Evolutionary conservation across 2,888 invertebrate species (phyloP), one percentile per base, ranked within the genome.

Genomic region (Buathra laborator): DNA sequence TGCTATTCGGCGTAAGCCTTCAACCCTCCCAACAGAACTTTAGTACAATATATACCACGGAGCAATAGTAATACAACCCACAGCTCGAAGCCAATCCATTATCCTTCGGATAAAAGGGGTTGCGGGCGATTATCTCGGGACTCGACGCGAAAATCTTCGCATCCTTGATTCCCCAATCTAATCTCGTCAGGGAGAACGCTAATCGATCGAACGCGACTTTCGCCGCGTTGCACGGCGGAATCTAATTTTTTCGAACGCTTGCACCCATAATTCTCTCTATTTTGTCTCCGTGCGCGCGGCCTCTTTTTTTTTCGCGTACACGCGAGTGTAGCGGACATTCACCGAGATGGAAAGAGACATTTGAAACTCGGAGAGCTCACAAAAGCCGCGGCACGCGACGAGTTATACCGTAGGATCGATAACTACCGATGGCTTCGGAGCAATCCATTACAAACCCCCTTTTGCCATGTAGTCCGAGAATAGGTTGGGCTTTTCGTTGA

Each of bases 1-100:
- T 84, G 84, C 53, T 66, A 64, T 74, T 78, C 72, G 72, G 67
- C 68, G 74, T 64, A 56, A 84, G 67, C 68, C 64, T 76, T 78
- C 77, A 14, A 64, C 32, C 37, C 24, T 32, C 59, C 46, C 56
- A 76, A 62, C 70, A 9, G 14, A 51, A 19, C 51, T 44, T 19
- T 16, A 51, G 10, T 44, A 43, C 43, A 66, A 43, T 29, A 44
- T 29, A 24, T 12, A 12, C 14, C 59, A 10, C 4, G 10, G 12
- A 12, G 44, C 53, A 56, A 44, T 70, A 56, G 64, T 66, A 53
- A 83, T 70, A 79, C 46, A 64, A n/a, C 32, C 59, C 56, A 10
- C 12, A 10, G 12, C 37, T 19, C 43, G 29, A 75, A 72, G 43
- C 81, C 84, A 85, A 85, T 85, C 84, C 84, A 85, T 85, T 85